Base-by-base conservation (phyloP, 23 tunicate species). In the Trididemnum miniatum region DNA sequence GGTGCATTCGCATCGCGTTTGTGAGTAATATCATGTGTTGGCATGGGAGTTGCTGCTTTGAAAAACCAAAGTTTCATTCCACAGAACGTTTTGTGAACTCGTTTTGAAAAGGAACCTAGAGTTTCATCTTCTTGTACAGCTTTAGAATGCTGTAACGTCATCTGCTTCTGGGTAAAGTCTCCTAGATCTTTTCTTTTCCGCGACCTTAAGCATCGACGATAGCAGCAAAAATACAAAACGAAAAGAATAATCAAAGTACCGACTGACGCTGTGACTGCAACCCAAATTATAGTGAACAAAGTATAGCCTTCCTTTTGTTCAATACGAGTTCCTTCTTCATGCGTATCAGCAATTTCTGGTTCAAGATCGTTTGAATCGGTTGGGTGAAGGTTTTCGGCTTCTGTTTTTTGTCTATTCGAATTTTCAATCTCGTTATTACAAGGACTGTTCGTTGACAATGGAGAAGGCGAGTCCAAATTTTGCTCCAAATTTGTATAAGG, bases 101-200 rank as follows among this genome's bases (percentile, higher is more conserved):
- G 79, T 35, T 80, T 30, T 37, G 72, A 35, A 1, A 86, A 39
- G 4, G 90, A 86, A 1, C 72, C 72, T 0, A 80, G 37, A 38
- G 35, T 78, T 9, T 86, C 90, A n/a, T 50, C 52, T 12, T 22
- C 31, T 1, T 24, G 0, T 28, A 38, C 62, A 9, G 22, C 79
- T 63, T 64, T 71, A 49, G 15, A 38, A 59, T 86, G 71, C 31
- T 67, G 38, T 4, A 73, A 28, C 89, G 59, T 25, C 64, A 64
- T 25, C 83, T 86, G 90, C 63, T 71, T 77, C 51, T 38, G 31
- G 25, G 40, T 32, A 32, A 85, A 77, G 23, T 77, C 77, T 20
- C 65, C 72, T 4, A 18, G 59, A 9, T 77, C 44, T 4, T 38
- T n/a, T 5, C 26, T n/a, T 49, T 25, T 71, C 37, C 20, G 36